Conservation (phyloP, 2,797 vertebrate genomes). For the Mycteria americana region DNA sequence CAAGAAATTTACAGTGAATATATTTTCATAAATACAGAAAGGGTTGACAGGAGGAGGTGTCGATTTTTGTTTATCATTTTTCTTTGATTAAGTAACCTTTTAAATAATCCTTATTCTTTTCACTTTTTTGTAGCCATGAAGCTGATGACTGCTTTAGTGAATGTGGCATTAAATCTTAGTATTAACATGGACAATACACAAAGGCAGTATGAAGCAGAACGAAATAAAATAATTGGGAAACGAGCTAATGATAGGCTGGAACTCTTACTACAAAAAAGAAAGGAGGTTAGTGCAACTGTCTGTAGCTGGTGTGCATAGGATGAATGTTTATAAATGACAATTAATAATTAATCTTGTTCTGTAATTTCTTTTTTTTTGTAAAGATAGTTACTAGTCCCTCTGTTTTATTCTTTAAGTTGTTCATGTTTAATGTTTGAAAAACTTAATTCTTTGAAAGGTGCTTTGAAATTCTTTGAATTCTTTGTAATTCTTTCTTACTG, state of each 20-base stretch:
- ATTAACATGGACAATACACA: conserved; percentile 99
- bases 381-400: background rate
- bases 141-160: conserved; percentile 98
- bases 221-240: conserved; percentile 97
- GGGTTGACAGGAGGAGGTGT: background rate
- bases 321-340: background rate
- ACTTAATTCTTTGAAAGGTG: background rate
- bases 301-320: background rate
- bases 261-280: conserved; percentile 94
- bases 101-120: conserved; percentile 14
- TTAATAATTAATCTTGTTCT: background rate
- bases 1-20: background rate
- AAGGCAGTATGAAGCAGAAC: conserved; percentile 94
- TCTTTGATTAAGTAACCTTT: background rate
- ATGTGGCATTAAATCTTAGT: conserved; percentile 98
- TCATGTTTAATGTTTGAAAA: background rate
- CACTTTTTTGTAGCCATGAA: conserved; percentile 88
- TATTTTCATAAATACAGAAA: background rate
- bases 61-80: background rate
- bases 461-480: background rate
- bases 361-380: background rate
- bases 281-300: conserved; percentile 84
- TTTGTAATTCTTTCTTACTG: background rate
- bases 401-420: background rate
- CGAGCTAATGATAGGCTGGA: conserved; percentile 96